Percentiles rank a stretch among this genome's conserved stretches.
Evolutionary conservation across 2,113 vertebrate genomes (phyloP).

Genomic region (Casuarius casuarius): DNA sequence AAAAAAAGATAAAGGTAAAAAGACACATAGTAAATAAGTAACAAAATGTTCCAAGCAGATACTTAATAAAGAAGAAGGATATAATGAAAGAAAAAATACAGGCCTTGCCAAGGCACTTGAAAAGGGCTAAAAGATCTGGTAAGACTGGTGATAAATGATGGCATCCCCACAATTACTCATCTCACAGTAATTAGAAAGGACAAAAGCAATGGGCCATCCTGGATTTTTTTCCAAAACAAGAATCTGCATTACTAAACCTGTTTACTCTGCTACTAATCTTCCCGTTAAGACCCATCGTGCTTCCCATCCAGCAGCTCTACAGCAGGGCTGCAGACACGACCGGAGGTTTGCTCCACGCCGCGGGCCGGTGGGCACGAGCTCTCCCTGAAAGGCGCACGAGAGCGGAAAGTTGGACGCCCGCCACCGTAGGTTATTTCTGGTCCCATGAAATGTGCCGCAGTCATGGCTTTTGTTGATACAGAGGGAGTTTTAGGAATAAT

Average conservation of each 20-base stretch:
- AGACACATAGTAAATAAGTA: neutral
- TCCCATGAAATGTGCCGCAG: neutral
- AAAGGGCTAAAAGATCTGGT: neutral
- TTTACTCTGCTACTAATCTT: neutral
- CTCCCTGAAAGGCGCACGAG: neutral
- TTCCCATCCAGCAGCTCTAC: neutral
- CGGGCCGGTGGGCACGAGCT: neutral
- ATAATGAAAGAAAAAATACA: neutral
- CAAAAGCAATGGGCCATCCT: neutral
- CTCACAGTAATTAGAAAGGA: neutral
- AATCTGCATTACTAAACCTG: neutral
- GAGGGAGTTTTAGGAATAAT: neutral
- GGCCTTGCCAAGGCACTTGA: neutral
- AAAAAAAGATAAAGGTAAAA: neutral
- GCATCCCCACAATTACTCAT: neutral
- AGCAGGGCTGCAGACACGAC: neutral
- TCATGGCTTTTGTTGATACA: neutral
- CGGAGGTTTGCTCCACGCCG: fast-evolving
- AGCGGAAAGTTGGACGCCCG: neutral
- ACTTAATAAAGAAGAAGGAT: neutral
- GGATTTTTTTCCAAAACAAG: neutral
- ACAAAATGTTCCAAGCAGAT: neutral
- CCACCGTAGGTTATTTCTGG: neutral
- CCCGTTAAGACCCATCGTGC: neutral
- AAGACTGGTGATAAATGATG: neutral